Percentiles rank a stretch among this genome's conserved stretches.
Evolutionary conservation across 2,888 invertebrate species (phyloP).

Genomic region (Spodoptera exigua): DNA sequence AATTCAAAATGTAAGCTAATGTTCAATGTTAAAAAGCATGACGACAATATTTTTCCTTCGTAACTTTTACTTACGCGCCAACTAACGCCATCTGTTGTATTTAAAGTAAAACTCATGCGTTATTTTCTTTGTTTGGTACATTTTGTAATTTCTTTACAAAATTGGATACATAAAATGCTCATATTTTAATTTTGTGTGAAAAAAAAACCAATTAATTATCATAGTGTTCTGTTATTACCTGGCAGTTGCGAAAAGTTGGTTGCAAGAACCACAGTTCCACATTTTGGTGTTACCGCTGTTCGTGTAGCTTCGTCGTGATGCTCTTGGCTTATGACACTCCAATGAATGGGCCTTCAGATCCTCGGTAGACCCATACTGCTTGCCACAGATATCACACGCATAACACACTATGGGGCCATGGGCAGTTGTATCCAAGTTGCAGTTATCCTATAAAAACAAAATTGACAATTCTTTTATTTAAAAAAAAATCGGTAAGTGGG

Average conservation of each 20-base stretch:
- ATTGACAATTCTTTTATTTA: background rate
- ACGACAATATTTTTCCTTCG: background rate
- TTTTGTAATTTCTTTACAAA: background rate
- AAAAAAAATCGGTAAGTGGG: no score
- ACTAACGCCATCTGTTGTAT: slow-evolving; percentile 35
- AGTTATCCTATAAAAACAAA: slow-evolving; percentile 28
- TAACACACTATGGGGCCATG: slow-evolving; percentile 63
- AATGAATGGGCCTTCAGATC: slow-evolving; percentile 69
- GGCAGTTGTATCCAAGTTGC: slow-evolving; percentile 43
- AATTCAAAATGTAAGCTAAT: background rate
- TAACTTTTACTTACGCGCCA: background rate
- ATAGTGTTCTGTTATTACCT: slow-evolving; percentile 65
- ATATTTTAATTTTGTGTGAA: no score
- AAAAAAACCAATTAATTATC: background rate
- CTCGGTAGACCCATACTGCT: slow-evolving; percentile 68
- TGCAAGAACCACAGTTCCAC: slow-evolving; percentile 87
- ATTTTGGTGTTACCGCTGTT: slow-evolving; percentile 76
- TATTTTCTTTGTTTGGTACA: slow-evolving; percentile 3
- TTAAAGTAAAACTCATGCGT: background rate
- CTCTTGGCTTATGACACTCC: slow-evolving; percentile 65
- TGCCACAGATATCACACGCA: slow-evolving; percentile 71
- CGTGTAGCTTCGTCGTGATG: slow-evolving; percentile 68
- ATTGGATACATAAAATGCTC: no score
- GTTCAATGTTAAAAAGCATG: background rate
- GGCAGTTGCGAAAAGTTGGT: slow-evolving; percentile 84